Evolutionary conservation across 2,888 invertebrate species (phyloP), one percentile per base, ranked within the genome.

Genomic region (Lymantria dispar): DNA sequence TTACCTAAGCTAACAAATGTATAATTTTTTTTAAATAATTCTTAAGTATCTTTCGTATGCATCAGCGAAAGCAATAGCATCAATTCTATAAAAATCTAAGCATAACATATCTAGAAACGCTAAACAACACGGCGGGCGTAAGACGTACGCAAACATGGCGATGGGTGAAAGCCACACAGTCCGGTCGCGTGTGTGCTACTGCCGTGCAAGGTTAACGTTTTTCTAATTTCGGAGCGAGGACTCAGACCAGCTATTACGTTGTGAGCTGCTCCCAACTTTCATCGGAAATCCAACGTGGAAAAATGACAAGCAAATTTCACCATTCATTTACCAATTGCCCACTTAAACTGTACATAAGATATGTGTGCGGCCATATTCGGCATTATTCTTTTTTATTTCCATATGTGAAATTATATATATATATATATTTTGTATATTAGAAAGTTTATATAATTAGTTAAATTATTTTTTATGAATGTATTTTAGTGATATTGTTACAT

Each of bases 121-220:
- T 78, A 73, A 79, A 79, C 74, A 69, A 43, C 54, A 56, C 51
- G 50, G 50, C 51, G 48, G 47, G 50, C 50, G 52, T 62, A 54
- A 60, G 64, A 65, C 69, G 74, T 67, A 13, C 67, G 68, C 74
- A 63, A 78, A 80, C 72, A 79, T 80, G 83, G 80, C 78, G 76
- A 74, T 75, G 62, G 83, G 88, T 79, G 89, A 88, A 89, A 89
- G 89, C 87, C 72, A 71, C 69, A 56, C 70, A 61, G 70, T 60
- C 78, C 68, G 73, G 78, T 83, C 76, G 82, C 85, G 83, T 83
- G 82, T 76, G 74, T 72, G 74, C 78, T 68, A 72, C 74, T 75
- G 75, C 82, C 81, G 75, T 79, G 84, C 80, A 85, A 87, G 87
- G 85, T 87, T 87, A 80, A 81, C 81, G 80, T 85, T 85, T 87